These are phyloP conservation scores for Rousettus leschenaultii DNA, from an alignment of 2,113 vertebrate species.

Conservation along the genomic window DNA sequence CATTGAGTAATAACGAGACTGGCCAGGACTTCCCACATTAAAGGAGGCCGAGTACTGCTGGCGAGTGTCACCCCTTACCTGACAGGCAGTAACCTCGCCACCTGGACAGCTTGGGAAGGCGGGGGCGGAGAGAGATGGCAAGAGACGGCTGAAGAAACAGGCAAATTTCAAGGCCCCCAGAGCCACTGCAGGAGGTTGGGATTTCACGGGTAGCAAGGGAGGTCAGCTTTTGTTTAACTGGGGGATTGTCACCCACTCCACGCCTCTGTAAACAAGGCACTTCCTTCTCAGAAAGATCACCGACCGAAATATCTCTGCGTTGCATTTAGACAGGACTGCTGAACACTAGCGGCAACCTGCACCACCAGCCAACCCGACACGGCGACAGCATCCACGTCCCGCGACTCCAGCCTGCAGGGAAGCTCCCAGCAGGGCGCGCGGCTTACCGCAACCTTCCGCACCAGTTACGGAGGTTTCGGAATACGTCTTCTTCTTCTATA, in stretches of 20 bases:
- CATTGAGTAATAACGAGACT: accelerated
- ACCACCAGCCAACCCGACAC: accelerated
- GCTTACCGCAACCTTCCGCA: accelerated
- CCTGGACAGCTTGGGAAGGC: background rate
- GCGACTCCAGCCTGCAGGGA: accelerated
- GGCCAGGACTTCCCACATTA: background rate
- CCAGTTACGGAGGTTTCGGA: accelerated
- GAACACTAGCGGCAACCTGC: background rate
- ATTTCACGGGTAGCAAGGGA: background rate
- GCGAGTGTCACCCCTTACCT: accelerated
- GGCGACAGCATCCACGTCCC: accelerated
- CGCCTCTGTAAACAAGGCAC: background rate
- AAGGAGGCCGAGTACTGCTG: background rate
- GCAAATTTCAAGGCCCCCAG: accelerated
- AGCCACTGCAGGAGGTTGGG: background rate
- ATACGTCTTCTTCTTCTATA: background rate
- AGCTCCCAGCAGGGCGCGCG: accelerated
- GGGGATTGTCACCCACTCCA: background rate
- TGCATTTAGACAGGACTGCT: too few species aligned
- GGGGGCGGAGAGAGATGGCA: accelerated
- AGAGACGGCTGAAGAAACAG: background rate
- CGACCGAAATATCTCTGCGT: accelerated
- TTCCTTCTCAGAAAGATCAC: background rate
- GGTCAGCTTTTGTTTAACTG: background rate
- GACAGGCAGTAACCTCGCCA: background rate